phyloP scores from a whole-genome alignment of 1,140 invertebrate species.

The Eufriesea mexicana region DNA sequence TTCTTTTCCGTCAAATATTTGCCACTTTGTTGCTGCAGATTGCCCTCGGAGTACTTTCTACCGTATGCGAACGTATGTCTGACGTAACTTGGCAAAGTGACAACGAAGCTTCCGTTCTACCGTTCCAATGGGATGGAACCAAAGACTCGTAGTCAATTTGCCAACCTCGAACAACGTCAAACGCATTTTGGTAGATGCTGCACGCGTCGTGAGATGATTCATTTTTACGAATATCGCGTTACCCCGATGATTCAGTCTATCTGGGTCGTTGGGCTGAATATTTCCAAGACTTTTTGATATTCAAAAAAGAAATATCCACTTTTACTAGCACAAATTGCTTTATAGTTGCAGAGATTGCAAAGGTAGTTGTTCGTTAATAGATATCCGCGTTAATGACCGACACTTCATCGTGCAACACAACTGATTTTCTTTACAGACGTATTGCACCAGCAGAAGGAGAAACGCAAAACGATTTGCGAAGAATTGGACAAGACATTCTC shows the following conservation, averaged over 20 bases:
- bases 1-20: neutral
- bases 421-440: slow-evolving; percentile 89
- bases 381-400: slow-evolving; percentile 16
- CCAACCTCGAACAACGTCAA: slow-evolving; percentile 20
- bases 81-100: slow-evolving; percentile 46
- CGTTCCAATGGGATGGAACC: neutral
- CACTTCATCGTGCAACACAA: slow-evolving; percentile 47
- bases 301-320: neutral
- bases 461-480: slow-evolving; percentile 97
- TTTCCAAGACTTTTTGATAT: neutral
- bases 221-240: neutral
- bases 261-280: no score
- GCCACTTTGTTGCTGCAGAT: neutral
- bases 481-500: slow-evolving; percentile 99
- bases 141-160: slow-evolving; percentile 36
- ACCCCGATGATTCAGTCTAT: neutral
- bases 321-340: slow-evolving; percentile 25
- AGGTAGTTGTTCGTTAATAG: slow-evolving; percentile 24
- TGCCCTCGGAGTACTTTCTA: slow-evolving; percentile 20
- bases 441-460: slow-evolving; percentile 96
- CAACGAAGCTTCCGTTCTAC: slow-evolving; percentile 11
- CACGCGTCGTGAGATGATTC: neutral
- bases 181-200: neutral
- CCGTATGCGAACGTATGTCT: neutral
- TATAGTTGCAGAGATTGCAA: slow-evolving; percentile 35